Base-by-base conservation (phyloP, 2,113 vertebrate genomes). In the Boulengeromyrus knoepffleri region DNA sequence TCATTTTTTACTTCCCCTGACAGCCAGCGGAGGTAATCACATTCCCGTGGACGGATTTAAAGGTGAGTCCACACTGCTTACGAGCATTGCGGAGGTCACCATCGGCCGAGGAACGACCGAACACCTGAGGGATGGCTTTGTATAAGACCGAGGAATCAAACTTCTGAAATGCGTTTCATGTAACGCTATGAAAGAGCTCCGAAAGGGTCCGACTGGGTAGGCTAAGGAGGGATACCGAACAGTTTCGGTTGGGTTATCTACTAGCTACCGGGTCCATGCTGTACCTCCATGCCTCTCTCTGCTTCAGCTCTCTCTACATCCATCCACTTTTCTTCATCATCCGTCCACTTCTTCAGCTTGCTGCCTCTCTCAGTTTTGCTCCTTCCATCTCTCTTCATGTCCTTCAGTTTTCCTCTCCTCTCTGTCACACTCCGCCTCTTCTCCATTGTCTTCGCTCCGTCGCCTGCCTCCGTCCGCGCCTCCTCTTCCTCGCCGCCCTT, bases 401-500 rank as follows among this genome's bases (percentile, higher is more conserved):
- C 83, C 24, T 85, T n/a, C 45, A 0, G 42, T 45, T 27, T 83
- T 83, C 39, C 31, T 83, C 77, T 45, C 93, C 88, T 85, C 80
- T 80, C 88, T 85, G 0, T 91, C 31, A 89, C 85, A 90, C 92
- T 80, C 74, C 1, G 36, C 2, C 47, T 91, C 91, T 7, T 49
- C 91, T 70, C 62, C n/a, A 0, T 70, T 31, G n/a, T 27, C 62
- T 70, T 70, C 46, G 46, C 91, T n/a, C 92, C 89, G 1, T 90
- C 89, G 47, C 92, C 85, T 74, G 91, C 80, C 21, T 90, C 88
- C 24, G 90, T 90, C 85, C 24, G 49, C n/a, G 13, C 90, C 62
- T 91, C 84, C 36, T 91, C 92, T 92, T 94, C 91, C 80, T 91
- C 87, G 19, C 5, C 27, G 46, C 31, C 50, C 12, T 36, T 56